Evolutionary conservation across 2,113 vertebrate species (phyloP), one percentile per base, ranked within the genome.

Genomic region (Vidua macroura): DNA sequence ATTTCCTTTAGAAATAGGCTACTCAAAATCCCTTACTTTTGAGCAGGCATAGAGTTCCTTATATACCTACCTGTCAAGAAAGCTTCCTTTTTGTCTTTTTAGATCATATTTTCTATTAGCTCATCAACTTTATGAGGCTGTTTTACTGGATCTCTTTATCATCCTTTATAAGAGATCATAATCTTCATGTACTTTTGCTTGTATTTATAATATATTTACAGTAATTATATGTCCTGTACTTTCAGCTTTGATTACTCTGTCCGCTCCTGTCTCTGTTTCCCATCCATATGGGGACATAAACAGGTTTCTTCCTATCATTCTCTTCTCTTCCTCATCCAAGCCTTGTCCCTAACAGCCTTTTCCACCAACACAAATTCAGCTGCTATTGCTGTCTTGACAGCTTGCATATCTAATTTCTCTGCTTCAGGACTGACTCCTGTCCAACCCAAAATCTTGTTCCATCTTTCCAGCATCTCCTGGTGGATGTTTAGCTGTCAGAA

Each of bases 331-430:
- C 6, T 87, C 33, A 27, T 83, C 58, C 37, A 69, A 76, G 23
- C 7, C 25, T 89, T 69, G 25, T 66, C 74, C 49, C 31, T 77
- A 77, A 48, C 63, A 90, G 51, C 33, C 39, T 92, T 74, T 55
- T 39, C 59, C 67, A 76, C 53, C 70, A 90, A 74, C 78, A 73
- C 27, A 82, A 75, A 85, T 70, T 96, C 70, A 90, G 35, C 63
- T 95, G 25, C 25, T 84, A 27, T 53, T 91, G 86, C 79, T 82
- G 20, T 24, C 73, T 30, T 74, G 90, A 90, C 86, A 91, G 75
- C 51, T 91, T 87, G 82, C 31, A 92, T 78, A 85, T 76, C 66
- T 84, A 70, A 51, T 69, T 91, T 95, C 22, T 86, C 30, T 81
- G 24, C 33, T 69, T 46, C 35, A 80, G 72, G 51, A 80, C 46